Evolutionary conservation across 2,113 vertebrate species (phyloP).

Genomic region (Bubalus kerabau): DNA sequence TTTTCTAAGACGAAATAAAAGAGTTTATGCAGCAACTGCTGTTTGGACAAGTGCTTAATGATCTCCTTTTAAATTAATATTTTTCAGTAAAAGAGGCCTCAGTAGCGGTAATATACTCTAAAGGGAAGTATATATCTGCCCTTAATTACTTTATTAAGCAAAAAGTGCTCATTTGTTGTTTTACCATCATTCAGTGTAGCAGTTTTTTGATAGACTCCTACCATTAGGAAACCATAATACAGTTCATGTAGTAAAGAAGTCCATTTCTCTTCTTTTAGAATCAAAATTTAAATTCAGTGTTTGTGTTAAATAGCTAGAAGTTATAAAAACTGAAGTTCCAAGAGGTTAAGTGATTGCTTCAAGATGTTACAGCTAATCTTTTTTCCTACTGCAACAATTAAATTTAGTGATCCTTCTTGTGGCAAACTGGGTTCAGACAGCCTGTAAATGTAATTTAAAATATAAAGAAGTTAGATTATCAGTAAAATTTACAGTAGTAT

Average conservation of each 20-base stretch:
- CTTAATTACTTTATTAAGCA: constrained; percentile 23
- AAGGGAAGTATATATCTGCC: background rate
- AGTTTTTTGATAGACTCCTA: background rate
- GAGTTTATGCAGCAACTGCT: background rate
- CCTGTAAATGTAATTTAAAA: background rate
- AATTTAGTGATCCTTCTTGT: background rate
- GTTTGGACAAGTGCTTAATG: background rate
- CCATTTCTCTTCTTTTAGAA: background rate
- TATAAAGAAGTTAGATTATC: background rate
- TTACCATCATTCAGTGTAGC: background rate
- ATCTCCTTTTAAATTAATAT: background rate
- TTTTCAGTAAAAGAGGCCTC: constrained; percentile 17
- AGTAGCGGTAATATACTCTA: background rate
- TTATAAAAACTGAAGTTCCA: constrained; percentile 1
- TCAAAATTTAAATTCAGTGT: background rate
- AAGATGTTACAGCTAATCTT: background rate
- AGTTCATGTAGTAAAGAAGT: background rate
- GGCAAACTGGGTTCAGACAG: background rate
- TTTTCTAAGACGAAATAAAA: constrained; percentile 26
- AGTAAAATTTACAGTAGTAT: background rate
- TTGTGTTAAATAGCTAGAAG: background rate
- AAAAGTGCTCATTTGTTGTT: background rate
- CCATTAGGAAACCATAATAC: background rate
- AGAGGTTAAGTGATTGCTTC: background rate
- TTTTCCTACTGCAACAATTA: background rate